Percentiles rank a stretch among this genome's conserved stretches.
phyloP scores from a whole-genome alignment of 1,140 invertebrate species.

The Coenobita brevimanus region DNA sequence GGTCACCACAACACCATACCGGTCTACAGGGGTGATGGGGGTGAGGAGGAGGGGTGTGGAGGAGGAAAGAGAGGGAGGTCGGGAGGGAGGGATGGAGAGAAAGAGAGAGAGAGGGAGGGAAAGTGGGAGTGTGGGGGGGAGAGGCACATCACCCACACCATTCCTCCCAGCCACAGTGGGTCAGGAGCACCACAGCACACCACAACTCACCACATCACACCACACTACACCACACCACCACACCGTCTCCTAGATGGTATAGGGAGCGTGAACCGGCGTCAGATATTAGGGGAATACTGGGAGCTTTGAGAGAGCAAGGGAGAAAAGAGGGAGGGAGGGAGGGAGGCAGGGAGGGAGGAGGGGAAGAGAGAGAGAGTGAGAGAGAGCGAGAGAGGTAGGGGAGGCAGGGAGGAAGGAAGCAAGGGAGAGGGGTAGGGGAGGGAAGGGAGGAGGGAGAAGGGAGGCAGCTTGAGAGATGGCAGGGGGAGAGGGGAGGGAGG shows the following conservation, averaged over 20 bases:
- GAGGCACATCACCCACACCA: too few relatives aligned
- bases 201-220: neutral
- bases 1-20: too few relatives aligned
- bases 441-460: neutral
- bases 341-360: constrained; percentile 3
- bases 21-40: too few relatives aligned
- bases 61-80: too few relatives aligned
- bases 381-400: neutral
- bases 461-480: neutral
- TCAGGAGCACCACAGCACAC: neutral
- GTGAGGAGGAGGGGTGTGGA: too few relatives aligned
- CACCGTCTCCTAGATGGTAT: constrained; percentile 27
- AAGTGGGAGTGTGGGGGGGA: neutral
- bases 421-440: neutral
- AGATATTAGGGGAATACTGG: constrained; percentile 44
- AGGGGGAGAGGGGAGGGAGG: neutral
- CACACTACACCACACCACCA: constrained; percentile 21
- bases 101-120: neutral
- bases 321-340: neutral
- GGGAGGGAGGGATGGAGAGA: too few relatives aligned
- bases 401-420: neutral
- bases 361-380: neutral
- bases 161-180: too few relatives aligned
- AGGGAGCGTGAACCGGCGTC: constrained; percentile 35
- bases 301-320: constrained; percentile 27